Conservation (phyloP, 2,113 vertebrate species). For the Grallaria varia region DNA sequence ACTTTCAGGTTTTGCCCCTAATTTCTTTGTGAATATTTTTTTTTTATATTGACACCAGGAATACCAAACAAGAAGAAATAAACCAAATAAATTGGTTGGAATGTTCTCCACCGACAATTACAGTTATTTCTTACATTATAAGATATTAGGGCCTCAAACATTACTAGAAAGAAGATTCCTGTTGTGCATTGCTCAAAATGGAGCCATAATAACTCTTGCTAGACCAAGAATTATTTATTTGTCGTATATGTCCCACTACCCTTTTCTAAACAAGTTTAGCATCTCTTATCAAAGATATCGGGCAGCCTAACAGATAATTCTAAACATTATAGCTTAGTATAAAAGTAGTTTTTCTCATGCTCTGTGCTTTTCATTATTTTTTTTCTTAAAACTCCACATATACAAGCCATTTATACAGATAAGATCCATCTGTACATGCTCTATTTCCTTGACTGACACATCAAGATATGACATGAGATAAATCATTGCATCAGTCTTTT, state of each 20-base stretch:
- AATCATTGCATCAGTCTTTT: neutral
- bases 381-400: neutral
- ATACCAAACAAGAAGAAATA: neutral
- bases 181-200: neutral
- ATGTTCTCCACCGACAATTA: neutral
- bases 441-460: neutral
- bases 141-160: rapidly evolving
- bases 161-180: neutral
- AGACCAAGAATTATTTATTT: neutral
- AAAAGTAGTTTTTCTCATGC: neutral
- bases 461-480: neutral
- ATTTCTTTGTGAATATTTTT: neutral
- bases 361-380: neutral
- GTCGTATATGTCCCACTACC: neutral
- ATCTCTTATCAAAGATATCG: neutral
- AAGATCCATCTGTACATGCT: neutral
- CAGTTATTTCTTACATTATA: neutral
- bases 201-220: neutral
- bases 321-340: neutral
- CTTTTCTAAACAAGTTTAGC: neutral
- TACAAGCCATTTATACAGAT: neutral
- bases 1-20: neutral
- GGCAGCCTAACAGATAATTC: neutral
- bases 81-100: neutral
- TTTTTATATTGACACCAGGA: neutral